These are phyloP conservation scores for Oxygymnocypris stewartii DNA, from an alignment of 2,113 vertebrate genomes.

Conservation along the genomic window DNA sequence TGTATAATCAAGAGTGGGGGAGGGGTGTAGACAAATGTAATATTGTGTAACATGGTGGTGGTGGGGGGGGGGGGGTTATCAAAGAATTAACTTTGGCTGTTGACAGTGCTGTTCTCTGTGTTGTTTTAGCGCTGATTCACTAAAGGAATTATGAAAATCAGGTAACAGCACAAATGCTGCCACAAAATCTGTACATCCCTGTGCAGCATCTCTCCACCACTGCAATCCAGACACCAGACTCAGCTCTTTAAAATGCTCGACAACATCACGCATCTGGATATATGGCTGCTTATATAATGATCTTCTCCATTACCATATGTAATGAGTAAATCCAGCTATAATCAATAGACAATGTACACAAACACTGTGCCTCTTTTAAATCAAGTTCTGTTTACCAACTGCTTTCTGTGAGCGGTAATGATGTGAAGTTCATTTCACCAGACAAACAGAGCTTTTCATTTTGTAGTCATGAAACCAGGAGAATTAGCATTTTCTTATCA, in stretches of 20 bases:
- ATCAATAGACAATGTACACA: not conserved
- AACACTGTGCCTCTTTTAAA: not conserved
- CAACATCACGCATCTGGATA: not conserved
- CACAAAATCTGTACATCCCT: not conserved
- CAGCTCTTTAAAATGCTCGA: not conserved
- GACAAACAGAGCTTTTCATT: not conserved
- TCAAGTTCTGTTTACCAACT: not conserved
- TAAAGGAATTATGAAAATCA: constrained; percentile 17
- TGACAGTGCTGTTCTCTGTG: not conserved
- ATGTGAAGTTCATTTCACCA: not conserved
- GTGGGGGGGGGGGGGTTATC: not conserved
- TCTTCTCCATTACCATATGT: not conserved
- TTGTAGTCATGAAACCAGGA: not conserved
- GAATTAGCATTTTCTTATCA: not conserved
- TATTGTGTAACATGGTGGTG: not conserved
- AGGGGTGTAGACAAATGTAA: not conserved
- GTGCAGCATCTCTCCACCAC: not conserved
- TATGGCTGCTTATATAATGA: not conserved
- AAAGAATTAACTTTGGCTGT: not conserved
- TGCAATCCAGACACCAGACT: constrained; percentile 6
- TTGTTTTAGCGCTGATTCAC: not conserved
- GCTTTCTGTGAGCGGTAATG: not conserved
- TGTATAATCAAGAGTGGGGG: not conserved
- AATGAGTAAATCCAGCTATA: not conserved
- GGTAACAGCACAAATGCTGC: not conserved